phyloP scores from a whole-genome alignment of 2,888 invertebrate genomes.

The Adela reaumurella region DNA sequence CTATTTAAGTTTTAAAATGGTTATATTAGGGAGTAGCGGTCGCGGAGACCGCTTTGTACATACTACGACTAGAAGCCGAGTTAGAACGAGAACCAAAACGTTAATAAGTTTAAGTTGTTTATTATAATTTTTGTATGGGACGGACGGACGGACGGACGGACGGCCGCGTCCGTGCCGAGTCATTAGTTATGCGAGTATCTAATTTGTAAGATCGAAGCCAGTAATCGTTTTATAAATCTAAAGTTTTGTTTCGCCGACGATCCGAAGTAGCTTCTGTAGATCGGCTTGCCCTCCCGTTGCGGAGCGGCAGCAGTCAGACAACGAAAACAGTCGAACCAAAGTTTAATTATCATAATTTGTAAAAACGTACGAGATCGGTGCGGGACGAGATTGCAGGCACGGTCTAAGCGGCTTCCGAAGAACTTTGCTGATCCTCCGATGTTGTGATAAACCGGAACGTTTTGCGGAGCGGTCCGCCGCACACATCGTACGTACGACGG shows the following conservation, averaged over 20 bases:
- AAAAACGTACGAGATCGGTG: not conserved
- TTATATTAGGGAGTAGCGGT: not conserved
- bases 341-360: not conserved
- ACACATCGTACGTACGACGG: not conserved
- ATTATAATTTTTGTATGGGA: conserved; percentile 25
- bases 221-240: conserved; percentile 35
- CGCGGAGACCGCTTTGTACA: conserved; percentile 12
- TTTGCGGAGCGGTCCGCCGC: too few relatives aligned
- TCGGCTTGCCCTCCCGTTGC: conserved; percentile 1
- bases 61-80: conserved; percentile 22
- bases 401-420: too few relatives aligned
- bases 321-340: not conserved
- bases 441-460: too few relatives aligned
- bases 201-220: conserved; percentile 41
- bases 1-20: not conserved
- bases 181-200: conserved; percentile 40
- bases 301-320: not conserved
- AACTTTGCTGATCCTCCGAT: too few relatives aligned
- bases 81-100: conserved; percentile 20
- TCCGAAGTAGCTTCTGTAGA: conserved; percentile 13
- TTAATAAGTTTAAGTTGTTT: conserved; percentile 33
- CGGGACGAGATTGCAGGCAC: not conserved
- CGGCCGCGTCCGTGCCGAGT: conserved; percentile 26
- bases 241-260: conserved; percentile 29
- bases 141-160: too few relatives aligned